Percentiles rank a stretch among this genome's conserved stretches.
These are phyloP conservation scores for Syngnathus floridae DNA, from an alignment of 2,113 vertebrate species.

Conservation along the genomic window DNA sequence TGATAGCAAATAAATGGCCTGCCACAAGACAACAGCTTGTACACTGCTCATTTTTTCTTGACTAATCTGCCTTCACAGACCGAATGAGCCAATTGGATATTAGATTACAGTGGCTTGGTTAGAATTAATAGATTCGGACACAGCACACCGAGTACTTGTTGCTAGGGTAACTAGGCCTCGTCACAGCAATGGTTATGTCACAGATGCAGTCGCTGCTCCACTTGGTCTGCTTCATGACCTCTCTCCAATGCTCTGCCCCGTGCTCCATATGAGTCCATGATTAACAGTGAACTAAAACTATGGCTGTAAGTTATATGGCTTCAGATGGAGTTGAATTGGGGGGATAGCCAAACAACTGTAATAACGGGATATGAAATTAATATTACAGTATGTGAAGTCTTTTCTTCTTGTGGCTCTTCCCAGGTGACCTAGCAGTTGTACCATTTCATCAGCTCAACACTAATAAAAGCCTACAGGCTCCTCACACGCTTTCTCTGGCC, in stretches of 20 bases:
- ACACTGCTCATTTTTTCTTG: constrained; percentile 29
- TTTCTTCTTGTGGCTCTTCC: too few relatives aligned
- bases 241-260: constrained; percentile 16
- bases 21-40: constrained; percentile 12
- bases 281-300: constrained; percentile 15
- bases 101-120: constrained; percentile 23
- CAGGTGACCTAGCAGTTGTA: too few relatives aligned
- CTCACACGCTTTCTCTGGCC: too few relatives aligned
- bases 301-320: constrained; percentile 7
- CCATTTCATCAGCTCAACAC: too few relatives aligned
- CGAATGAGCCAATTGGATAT: constrained; percentile 13
- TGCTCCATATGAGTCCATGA: constrained; percentile 26
- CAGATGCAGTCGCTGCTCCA: constrained; percentile 28
- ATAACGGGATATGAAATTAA: constrained; percentile 2
- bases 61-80: constrained; percentile 29
- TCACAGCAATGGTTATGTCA: constrained; percentile 54
- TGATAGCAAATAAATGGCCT: constrained; percentile 25
- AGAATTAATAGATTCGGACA: constrained; percentile 56
- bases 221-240: constrained; percentile 26
- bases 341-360: neutral
- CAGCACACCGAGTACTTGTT: constrained; percentile 62
- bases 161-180: constrained; percentile 52
- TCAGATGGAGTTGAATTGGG: neutral
- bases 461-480: neutral
- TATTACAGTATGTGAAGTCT: too few relatives aligned